Conservation (phyloP, 1,140 invertebrate genomes). For the Camponotus pennsylvanicus region DNA sequence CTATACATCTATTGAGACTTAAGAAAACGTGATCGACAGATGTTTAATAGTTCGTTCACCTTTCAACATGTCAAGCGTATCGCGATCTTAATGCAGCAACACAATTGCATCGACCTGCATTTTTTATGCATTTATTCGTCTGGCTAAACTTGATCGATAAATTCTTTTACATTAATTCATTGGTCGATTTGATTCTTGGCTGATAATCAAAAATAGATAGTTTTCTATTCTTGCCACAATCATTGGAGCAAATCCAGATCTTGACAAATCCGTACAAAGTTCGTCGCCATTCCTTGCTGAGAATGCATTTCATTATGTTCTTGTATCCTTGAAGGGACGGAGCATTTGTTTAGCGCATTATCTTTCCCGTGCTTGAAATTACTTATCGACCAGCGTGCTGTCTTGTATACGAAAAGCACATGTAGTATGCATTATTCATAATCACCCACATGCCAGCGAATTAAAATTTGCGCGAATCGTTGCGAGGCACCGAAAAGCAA, state of each 20-base stretch:
- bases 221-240: not conserved
- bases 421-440: conserved; percentile 74
- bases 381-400: conserved; percentile 59
- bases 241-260: conserved; percentile 27
- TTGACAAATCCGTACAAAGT: conserved; percentile 53
- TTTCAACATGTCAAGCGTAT: conserved; percentile 40
- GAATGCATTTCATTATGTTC: conserved; percentile 23
- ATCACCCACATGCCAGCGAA: conserved; percentile 53
- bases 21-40: no score
- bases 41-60: conserved; percentile 62
- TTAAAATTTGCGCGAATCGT: conserved; percentile 8
- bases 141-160: not conserved
- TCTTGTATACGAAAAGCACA: conserved; percentile 69
- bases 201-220: conserved; percentile 16
- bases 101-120: conserved; percentile 26
- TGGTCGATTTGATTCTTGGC: not conserved
- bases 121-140: conserved; percentile 29
- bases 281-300: conserved; percentile 39
- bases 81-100: conserved; percentile 14
- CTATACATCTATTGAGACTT: not conserved
- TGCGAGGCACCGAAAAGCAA: not conserved
- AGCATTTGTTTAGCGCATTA: conserved; percentile 50
- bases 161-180: not conserved
- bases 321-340: conserved; percentile 66
- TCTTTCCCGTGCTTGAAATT: conserved; percentile 69